Base-by-base conservation (phyloP, 2,888 invertebrate genomes). In the Acleris laterana region DNA sequence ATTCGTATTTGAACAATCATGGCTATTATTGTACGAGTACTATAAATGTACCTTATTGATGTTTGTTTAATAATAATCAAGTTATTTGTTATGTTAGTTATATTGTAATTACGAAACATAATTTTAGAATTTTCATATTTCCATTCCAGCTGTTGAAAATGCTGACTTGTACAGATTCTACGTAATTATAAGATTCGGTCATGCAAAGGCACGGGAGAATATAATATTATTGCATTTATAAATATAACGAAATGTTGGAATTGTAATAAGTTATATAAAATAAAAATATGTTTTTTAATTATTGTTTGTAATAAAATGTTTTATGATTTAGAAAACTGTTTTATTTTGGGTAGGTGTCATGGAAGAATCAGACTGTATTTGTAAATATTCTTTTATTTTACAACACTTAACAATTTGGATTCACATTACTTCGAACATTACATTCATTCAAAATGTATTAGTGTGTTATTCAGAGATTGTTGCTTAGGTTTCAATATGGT, bases 221-320 rank as follows among this genome's bases (percentile, higher is more conserved):
- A 80, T 20, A 2, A 25, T 82, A 80, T 77, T 80, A 86, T 83
- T 88, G 90, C 90, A 90, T 90, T 90, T 90, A 88, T 87, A 81
- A 82, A 68, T 69, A 67, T 65, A 82, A 81, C 83, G 84, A 85
- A 88, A 86, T 84, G 87, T 89, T 88, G 87, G 84, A 85, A 85
- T 87, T 85, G 87, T 89, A 77, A 72, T 77, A 83, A 83, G 84
- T 85, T 85, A 81, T 86, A 83, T 86, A 77, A 76, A 79, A 81
- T 82, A 82, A 83, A 66, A 84, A 83, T 85, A 85, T 89, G 87
- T 89, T 89, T 85, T 85, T 84, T 84, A 85, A 89, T 90, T 89
- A 90, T 92, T 91, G 91, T 92, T 92, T 92, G 85, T 89, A 91
- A 89, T 92, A 91, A 91, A 92, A 89, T 84, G 89, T 89, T 90